Conservation (phyloP, 2,888 invertebrate genomes). For the Euzetes globulus region DNA sequence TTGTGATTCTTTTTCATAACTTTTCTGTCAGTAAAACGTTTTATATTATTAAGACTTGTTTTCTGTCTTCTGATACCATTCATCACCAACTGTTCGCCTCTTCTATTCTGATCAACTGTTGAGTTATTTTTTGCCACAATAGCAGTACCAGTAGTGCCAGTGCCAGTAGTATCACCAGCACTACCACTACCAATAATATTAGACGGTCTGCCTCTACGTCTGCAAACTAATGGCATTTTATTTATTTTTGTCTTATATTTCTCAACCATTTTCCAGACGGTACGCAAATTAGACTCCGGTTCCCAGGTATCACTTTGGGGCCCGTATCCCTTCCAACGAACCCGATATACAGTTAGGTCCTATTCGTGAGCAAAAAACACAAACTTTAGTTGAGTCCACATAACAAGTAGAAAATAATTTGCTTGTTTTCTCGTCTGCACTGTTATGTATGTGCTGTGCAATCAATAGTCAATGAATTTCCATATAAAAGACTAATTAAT, state of each 20-base stretch:
- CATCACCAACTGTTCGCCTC: background rate
- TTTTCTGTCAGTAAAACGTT: slow-evolving; percentile 39
- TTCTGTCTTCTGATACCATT: background rate
- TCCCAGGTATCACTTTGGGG: slow-evolving; percentile 48
- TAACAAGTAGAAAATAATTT: background rate
- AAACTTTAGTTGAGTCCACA: background rate
- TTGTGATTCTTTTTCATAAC: background rate
- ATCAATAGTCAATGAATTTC: no score
- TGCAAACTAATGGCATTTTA: slow-evolving; percentile 12
- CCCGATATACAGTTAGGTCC: slow-evolving; percentile 42
- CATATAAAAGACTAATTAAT: no score
- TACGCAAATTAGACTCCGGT: slow-evolving; percentile 46
- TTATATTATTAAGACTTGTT: background rate
- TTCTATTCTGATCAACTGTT: slow-evolving; percentile 1
- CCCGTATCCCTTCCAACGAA: slow-evolving; percentile 48
- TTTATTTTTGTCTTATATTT: slow-evolving; percentile 41
- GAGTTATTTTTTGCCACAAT: background rate
- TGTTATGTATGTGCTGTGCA: background rate
- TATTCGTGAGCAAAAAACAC: background rate
- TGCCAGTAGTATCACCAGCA: background rate
- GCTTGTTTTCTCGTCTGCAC: background rate
- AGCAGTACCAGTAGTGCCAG: background rate
- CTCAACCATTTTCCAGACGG: slow-evolving; percentile 47
- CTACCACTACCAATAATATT: background rate
- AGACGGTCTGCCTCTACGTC: slow-evolving; percentile 19